Base-by-base conservation (phyloP, 2,888 invertebrate species). In the Diarsia brunnea region DNA sequence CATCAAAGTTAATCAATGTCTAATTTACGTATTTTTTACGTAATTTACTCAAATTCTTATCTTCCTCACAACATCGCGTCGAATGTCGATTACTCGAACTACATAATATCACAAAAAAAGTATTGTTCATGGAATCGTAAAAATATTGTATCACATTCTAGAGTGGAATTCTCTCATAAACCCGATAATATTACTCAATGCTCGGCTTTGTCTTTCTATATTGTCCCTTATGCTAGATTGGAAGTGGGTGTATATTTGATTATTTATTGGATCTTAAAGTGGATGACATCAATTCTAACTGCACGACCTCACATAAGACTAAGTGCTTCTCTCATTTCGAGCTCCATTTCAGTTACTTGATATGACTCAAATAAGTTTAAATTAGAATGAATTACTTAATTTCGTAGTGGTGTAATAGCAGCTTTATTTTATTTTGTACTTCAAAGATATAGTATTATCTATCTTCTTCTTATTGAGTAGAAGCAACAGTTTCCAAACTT, bases 251-350 rank as follows among this genome's bases (percentile, higher is more conserved):
- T 85, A 71, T 73, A 82, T 85, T 84, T 78, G 77, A 80, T 84
- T 82, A 84, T 87, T 87, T 87, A 87, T 87, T 87, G 75, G 68
- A 69, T 75, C 19, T 77, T 75, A 74, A 83, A 86, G 79, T 79
- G 84, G 84, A 73, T 84, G 78, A 87, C 81, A 85, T 84, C 84
- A 85, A 73, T 78, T 77, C 70, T 81, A 83, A 75, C 66, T 65
- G 69, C 72, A 51, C 72, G 84, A 81, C 66, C 83, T 83, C 84
- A 81, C 81, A 85, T 81, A 70, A 78, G 66, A 63, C 75, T 79
- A 84, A 85, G 81, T 75, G 77, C 67, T 24, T 55, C 78, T 73
- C 75, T 76, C 76, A 73, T 81, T 77, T 79, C 72, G 69, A 78
- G 71, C 2, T 79, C 73, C 63, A 45, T 81, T 85, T 83, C 75